phyloP scores from a whole-genome alignment of 2,888 invertebrate species.

The Drosophila colorata region DNA sequence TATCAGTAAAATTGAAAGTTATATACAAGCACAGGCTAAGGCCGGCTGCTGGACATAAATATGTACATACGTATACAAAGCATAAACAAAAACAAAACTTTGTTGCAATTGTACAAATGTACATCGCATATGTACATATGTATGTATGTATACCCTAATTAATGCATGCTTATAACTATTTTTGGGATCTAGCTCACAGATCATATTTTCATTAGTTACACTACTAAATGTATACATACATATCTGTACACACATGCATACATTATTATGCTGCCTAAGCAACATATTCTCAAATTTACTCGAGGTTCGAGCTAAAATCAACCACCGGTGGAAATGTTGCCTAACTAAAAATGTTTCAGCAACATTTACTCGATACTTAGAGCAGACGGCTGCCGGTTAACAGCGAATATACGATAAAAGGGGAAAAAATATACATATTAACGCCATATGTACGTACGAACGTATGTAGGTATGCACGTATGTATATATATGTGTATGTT shows the following conservation, averaged over 20 bases:
- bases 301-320: slow-evolving; percentile 29
- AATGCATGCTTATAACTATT: too few species aligned
- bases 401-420: slow-evolving; percentile 23
- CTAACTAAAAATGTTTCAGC: slow-evolving; percentile 42
- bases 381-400: slow-evolving; percentile 9
- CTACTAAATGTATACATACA: background rate
- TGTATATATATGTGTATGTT: slow-evolving; percentile 20
- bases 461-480: slow-evolving; percentile 3
- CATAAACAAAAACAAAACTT: background rate
- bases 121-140: background rate
- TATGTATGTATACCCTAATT: background rate
- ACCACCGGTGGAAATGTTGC: slow-evolving; percentile 50
- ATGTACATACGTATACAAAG: background rate
- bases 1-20: slow-evolving; percentile 76
- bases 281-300: slow-evolving; percentile 23
- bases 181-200: background rate
- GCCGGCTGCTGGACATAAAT: slow-evolving; percentile 4
- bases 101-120: slow-evolving; percentile 1
- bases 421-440: slow-evolving; percentile 20
- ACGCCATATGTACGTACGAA: background rate
- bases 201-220: background rate
- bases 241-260: background rate
- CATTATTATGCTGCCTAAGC: slow-evolving; percentile 14
- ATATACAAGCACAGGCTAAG: slow-evolving; percentile 41
- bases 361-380: slow-evolving; percentile 42